phyloP scores from a whole-genome alignment of 2,113 vertebrate genomes.

The Drymodes brunneopygia region DNA sequence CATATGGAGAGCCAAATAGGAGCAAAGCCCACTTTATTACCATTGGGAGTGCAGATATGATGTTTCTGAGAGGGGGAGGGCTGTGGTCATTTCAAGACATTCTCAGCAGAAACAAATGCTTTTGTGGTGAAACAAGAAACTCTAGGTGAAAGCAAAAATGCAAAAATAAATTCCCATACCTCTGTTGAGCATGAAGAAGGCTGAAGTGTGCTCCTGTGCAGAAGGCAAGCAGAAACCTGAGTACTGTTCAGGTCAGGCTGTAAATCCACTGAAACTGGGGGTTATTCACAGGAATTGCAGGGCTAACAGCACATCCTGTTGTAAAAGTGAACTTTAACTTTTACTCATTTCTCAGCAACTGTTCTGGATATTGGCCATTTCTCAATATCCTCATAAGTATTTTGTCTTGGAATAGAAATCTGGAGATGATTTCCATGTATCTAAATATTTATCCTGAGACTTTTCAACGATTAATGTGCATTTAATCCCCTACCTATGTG shows the following conservation, averaged over 20 bases:
- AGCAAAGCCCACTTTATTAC: neutral
- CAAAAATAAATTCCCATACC: neutral
- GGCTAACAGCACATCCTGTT: neutral
- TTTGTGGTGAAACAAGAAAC: neutral
- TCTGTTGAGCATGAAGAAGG: neutral
- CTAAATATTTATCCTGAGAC: slow-evolving; percentile 21
- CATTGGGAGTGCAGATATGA: neutral
- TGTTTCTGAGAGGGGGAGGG: neutral
- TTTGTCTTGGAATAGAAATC: neutral
- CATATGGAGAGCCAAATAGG: neutral
- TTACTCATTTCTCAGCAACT: neutral
- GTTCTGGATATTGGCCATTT: neutral
- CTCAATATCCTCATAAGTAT: neutral
- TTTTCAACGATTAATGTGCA: neutral
- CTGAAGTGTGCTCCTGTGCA: neutral
- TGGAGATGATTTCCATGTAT: neutral
- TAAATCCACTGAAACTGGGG: neutral
- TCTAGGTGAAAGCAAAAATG: neutral
- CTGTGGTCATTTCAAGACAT: neutral
- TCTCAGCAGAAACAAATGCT: neutral
- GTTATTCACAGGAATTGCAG: neutral
- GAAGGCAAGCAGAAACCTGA: neutral
- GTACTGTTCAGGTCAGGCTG: neutral
- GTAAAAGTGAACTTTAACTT: slow-evolving; percentile 17
- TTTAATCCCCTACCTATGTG: slow-evolving; percentile 6